Base-by-base conservation (phyloP, 64 coral and sea anemone genomes). In the Montipora efflorescens region DNA sequence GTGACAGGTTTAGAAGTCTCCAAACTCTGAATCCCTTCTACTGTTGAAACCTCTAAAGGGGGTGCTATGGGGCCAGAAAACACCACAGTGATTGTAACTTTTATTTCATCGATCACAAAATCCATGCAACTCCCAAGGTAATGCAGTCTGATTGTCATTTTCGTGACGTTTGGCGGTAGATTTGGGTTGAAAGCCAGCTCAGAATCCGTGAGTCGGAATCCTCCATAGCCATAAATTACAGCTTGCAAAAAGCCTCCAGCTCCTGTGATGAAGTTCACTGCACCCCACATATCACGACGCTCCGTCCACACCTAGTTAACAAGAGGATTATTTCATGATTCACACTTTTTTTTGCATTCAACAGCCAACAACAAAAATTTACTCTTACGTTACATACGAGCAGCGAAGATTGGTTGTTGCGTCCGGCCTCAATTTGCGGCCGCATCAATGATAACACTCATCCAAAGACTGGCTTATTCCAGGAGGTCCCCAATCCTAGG, bases 181-280 rank as follows among this genome's bases (percentile, higher is more conserved):
- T 83, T 95, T 5, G 89, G 93, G 75, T 97, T 97, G 12, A 97
- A 97, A 10, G 69, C 61, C 10, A 97, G 51, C 5, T 88, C 44
- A 22, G 74, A 75, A 4, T 67, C 70, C 4, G 79, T 68, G 36
- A 97, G 59, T 2, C 96, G 89, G 59, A 97, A 97, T 52, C 96
- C 96, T 83, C 96, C 96, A 67, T 97, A 97, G 5, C 96, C 96
- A 70, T 98, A 98, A n/a, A 91, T 83, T 69, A 98, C 25, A 21
- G 96, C 88, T 80, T 98, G 96, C 10, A 98, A 80, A 79, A 98
- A 98, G 9, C 96, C 96, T 1, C 92, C 96, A 21, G 96, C 96
- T 47, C 96, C 96, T 5, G 96, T 98, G 16, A 98, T 98, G 28
- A 98, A 98, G 73, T 98, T 98, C 3, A 94, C 96, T 1, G 92